phyloP scores from a whole-genome alignment of 1,140 invertebrate genomes.

The Drosophila sturtevanti region DNA sequence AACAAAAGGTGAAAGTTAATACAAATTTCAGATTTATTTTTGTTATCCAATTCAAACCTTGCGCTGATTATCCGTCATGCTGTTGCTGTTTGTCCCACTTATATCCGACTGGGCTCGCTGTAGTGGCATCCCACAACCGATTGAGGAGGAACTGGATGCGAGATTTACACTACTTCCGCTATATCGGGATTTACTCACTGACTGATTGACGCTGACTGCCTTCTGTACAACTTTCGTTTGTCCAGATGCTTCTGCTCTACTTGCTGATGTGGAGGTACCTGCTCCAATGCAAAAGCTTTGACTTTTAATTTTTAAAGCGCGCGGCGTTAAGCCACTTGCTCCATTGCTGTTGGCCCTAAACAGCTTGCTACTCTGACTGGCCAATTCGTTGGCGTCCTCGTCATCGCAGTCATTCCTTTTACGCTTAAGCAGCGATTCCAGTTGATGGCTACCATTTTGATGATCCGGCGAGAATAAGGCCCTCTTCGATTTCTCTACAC shows the following conservation, averaged over 20 bases:
- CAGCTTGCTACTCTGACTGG: conserved; percentile 72
- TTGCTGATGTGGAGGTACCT: conserved; percentile 68
- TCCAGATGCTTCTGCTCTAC: conserved; percentile 16
- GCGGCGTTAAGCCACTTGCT: conserved; percentile 64
- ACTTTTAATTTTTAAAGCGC: conserved; percentile 79
- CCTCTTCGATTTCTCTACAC: conserved; percentile 84
- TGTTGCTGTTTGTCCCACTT: conserved; percentile 54
- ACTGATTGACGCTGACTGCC: neutral
- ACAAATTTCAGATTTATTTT: neutral
- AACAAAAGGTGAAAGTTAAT: neutral
- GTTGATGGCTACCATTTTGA: conserved; percentile 52
- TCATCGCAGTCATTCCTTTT: conserved; percentile 68
- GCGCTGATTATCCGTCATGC: conserved; percentile 75
- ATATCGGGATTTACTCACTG: conserved; percentile 23
- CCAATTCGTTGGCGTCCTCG: conserved; percentile 61
- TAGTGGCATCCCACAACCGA: conserved; percentile 42
- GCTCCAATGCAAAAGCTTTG: conserved; percentile 82
- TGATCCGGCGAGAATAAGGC: conserved; percentile 83
- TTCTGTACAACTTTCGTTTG: neutral
- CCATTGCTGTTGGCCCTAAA: conserved; percentile 50
- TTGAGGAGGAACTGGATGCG: neutral
- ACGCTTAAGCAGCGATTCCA: conserved; percentile 69
- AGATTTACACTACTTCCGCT: conserved; percentile 57
- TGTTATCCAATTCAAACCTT: conserved; percentile 46
- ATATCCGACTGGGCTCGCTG: conserved; percentile 71